Base-by-base conservation (phyloP, 2,888 invertebrate genomes). In the Acleris literana region DNA sequence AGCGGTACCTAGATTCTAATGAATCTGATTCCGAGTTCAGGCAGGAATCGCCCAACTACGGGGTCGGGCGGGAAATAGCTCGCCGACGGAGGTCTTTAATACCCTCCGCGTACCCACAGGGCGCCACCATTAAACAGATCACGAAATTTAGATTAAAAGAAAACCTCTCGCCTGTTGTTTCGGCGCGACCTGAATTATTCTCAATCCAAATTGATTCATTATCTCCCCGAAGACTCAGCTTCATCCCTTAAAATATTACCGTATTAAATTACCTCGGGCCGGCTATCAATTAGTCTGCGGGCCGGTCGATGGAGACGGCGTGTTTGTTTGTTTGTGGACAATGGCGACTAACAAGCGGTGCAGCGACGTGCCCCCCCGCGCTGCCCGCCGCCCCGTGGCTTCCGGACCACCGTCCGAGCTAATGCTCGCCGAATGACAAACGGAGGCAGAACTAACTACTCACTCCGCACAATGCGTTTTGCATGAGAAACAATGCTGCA, bases 161-260 rank as follows among this genome's bases (percentile, higher is more conserved):
- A 64, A 64, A 59, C 64, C 53, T 39, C 18, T 54, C 18, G 53
- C 54, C 58, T 44, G 44, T 57, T 53, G 52, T n/a, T 25, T 25
- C 56, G 63, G 4, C 29, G 39, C 49, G 22, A 51, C 48, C 53
- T 33, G 53, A 53, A 58, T 64, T 64, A 54, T 59, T 64, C 58
- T 59, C 54, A 43, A 54, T 64, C 59, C 20, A 59, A 64, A 64
- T 64, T 64, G 53, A 64, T 59, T 64, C 59, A 59, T 54, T 54
- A 64, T 59, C 64, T 64, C 64, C 48, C 59, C 54, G 44, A 29
- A 18, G 61, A 44, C 16, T 29, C 22, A 18, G 20, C 39, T 54
- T 18, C 20, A 33, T 64, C 58, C 46, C 44, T 53, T 48, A 44
- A 44, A 48, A 39, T 58, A 58, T 46, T 58, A 58, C 53, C n/a